Conservation (phyloP, 2,888 invertebrate species). For the Lycocerus yunnanus region DNA sequence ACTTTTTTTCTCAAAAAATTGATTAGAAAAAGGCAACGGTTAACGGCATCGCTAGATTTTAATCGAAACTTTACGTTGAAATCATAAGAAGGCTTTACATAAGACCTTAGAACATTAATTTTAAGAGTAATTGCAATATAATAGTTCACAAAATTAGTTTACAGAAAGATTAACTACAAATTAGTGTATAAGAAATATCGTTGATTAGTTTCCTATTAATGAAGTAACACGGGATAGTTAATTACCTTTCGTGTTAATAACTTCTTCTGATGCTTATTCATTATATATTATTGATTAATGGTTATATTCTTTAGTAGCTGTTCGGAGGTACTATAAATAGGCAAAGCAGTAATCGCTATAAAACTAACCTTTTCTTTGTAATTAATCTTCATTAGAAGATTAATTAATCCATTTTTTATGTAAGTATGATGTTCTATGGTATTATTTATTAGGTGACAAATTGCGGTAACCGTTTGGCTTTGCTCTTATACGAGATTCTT, state of each 20-base stretch:
- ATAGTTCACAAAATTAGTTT: neutral
- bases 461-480: neutral
- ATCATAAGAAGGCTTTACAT: neutral
- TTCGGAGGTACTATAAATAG: neutral
- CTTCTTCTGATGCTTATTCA: slow-evolving; percentile 14
- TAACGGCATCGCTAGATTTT: neutral
- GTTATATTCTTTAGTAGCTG: neutral
- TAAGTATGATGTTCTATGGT: neutral
- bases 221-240: neutral
- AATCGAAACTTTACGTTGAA: neutral
- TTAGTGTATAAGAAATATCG: neutral
- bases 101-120: neutral
- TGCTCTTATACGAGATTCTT: neutral
- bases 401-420: neutral
- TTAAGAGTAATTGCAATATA: neutral
- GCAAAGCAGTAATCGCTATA: neutral
- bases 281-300: slow-evolving; percentile 9
- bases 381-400: slow-evolving; percentile 1
- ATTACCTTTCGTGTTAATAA: slow-evolving; percentile 7
- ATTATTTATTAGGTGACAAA: neutral
- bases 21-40: neutral
- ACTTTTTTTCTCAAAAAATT: neutral
- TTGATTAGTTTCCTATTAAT: slow-evolving; percentile 1
- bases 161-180: neutral
- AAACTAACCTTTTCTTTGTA: neutral